A percentile compares a stretch with the other conserved stretches of the same genome.
These are phyloP conservation scores for Leptocoma aspasia DNA, from an alignment of 2,113 vertebrate species.

Conservation along the genomic window DNA sequence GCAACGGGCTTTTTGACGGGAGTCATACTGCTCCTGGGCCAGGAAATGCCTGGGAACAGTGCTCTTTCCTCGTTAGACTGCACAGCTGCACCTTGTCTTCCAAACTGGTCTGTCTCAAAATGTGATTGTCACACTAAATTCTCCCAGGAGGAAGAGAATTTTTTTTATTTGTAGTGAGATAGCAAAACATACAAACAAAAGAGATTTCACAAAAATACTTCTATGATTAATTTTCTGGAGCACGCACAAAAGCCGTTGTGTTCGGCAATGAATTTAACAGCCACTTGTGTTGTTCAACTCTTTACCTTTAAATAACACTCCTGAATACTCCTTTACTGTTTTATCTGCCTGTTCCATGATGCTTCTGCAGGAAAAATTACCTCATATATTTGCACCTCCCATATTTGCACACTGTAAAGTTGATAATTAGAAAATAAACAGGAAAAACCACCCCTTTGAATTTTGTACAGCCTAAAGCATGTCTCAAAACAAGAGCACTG, in stretches of 20 bases:
- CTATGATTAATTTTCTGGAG: not conserved
- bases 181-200: not conserved
- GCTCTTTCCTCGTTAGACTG: not conserved
- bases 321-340: conserved; percentile 1
- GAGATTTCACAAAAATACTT: not conserved
- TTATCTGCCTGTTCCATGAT: conserved; percentile 50
- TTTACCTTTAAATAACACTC: conserved; percentile 25
- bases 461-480: not conserved
- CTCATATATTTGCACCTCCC: conserved; percentile 17
- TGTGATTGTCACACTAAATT: not conserved
- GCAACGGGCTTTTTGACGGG: not conserved
- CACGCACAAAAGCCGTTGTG: not conserved
- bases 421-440: conserved; percentile 22
- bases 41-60: not conserved
- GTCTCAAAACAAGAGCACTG: not conserved
- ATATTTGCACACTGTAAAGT: not conserved
- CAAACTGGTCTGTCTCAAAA: not conserved
- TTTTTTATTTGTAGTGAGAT: not conserved
- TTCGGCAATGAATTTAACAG: conserved; percentile 19
- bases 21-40: not conserved
- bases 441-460: not conserved
- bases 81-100: not conserved
- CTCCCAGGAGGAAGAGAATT: not conserved
- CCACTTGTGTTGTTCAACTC: not conserved
- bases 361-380: conserved; percentile 56